These are phyloP conservation scores for Anticlea derivata DNA, from an alignment of 2,888 invertebrate genomes.

Conservation along the genomic window DNA sequence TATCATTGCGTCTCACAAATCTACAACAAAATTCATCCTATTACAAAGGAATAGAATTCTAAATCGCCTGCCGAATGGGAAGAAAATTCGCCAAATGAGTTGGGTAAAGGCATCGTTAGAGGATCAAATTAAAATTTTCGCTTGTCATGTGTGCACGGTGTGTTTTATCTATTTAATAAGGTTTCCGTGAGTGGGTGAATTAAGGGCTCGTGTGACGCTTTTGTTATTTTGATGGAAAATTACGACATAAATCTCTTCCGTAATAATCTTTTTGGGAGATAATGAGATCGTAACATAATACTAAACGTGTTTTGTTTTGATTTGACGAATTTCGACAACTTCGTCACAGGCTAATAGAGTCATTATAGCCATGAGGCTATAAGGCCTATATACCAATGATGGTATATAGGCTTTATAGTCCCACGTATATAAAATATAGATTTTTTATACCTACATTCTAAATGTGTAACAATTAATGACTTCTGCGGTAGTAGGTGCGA, in stretches of 20 bases:
- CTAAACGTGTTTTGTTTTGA: background rate
- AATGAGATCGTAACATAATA: conserved; percentile 10
- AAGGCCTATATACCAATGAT: no score
- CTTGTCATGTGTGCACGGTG: conserved; percentile 42
- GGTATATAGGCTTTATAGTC: no score
- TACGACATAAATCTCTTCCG: conserved; percentile 7
- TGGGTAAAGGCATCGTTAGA: conserved; percentile 45
- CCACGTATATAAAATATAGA: no score
- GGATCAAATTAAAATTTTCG: conserved; percentile 53
- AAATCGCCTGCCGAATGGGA: conserved; percentile 5
- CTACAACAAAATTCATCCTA: conserved; percentile 9
- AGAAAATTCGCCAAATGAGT: conserved; percentile 43
- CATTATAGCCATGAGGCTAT: no score
- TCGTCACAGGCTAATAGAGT: no score
- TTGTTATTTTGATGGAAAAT: conserved; percentile 19
- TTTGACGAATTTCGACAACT: background rate
- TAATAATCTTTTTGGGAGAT: conserved; percentile 5
- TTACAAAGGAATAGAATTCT: conserved; percentile 8
- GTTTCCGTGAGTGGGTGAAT: conserved; percentile 22
- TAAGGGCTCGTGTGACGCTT: conserved; percentile 17
- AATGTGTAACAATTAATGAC: no score
- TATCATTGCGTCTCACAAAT: conserved; percentile 26
- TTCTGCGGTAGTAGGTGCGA: no score
- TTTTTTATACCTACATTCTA: no score
- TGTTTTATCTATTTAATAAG: conserved; percentile 42